These are phyloP conservation scores for Drosophila limbata DNA, from an alignment of 2,888 invertebrate genomes.

Conservation along the genomic window DNA sequence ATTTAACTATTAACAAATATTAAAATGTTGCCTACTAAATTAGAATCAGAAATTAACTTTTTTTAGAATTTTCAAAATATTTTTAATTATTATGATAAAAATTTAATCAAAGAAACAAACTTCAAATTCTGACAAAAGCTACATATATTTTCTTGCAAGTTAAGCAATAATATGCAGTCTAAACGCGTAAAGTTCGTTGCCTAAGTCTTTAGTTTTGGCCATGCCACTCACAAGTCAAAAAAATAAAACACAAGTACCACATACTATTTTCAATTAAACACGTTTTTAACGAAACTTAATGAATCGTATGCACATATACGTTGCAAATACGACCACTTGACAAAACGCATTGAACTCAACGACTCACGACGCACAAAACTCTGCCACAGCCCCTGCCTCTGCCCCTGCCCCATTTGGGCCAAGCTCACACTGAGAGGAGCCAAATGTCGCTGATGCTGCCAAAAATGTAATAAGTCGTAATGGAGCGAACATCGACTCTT, in stretches of 20 bases:
- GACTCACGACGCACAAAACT: constrained; percentile 23
- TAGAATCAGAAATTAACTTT: not conserved
- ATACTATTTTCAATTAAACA: constrained; percentile 53
- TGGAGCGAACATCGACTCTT: constrained; percentile 51
- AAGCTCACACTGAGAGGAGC: constrained; percentile 30
- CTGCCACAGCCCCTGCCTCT: constrained; percentile 25
- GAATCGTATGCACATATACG: constrained; percentile 58
- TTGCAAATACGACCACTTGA: constrained; percentile 47
- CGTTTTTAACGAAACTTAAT: constrained; percentile 56
- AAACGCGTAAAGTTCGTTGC: constrained; percentile 69
- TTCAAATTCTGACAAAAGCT: not conserved
- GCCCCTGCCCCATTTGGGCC: constrained; percentile 26
- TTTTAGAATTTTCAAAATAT: too few species aligned
- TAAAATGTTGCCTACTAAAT: not conserved
- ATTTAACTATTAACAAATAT: not conserved
- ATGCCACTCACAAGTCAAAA: constrained; percentile 41
- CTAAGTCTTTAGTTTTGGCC: constrained; percentile 77
- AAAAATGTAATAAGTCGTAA: constrained; percentile 42
- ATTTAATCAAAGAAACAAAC: not conserved
- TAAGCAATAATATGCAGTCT: not conserved
- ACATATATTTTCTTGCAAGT: not conserved
- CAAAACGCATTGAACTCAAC: constrained; percentile 69
- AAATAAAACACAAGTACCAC: constrained; percentile 28
- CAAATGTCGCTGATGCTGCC: constrained; percentile 33
- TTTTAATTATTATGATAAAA: too few species aligned